These are phyloP conservation scores for Macropus fuliginosus DNA, from an alignment of 2,797 vertebrate genomes.

Conservation along the genomic window DNA sequence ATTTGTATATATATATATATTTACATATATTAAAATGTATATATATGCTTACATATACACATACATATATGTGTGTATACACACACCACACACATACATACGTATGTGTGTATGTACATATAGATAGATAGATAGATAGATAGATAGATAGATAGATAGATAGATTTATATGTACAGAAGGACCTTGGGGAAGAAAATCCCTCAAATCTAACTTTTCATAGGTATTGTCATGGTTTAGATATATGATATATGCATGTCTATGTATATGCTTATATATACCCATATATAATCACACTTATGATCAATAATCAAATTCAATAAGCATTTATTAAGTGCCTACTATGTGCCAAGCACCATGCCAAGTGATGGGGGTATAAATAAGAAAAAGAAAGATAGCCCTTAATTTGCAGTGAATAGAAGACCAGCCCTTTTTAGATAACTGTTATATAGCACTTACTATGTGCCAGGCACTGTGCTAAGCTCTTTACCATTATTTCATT, in stretches of 20 bases:
- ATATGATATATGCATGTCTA: background rate
- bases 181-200: fast-evolving
- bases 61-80: background rate
- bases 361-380: too few relatives aligned
- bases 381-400: too few relatives aligned
- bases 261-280: background rate
- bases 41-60: background rate
- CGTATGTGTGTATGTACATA: too few relatives aligned
- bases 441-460: too few relatives aligned
- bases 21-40: too few relatives aligned
- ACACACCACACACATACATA: background rate
- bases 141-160: too few relatives aligned
- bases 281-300: background rate
- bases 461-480: background rate
- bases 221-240: background rate
- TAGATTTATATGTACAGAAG: background rate
- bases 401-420: too few relatives aligned
- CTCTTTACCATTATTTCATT: background rate
- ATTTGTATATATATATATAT: too few relatives aligned
- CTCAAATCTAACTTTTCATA: background rate
- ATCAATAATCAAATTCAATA: background rate
- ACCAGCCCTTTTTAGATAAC: too few relatives aligned
- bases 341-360: background rate
- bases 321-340: background rate
- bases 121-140: too few relatives aligned